Base-by-base conservation (phyloP, 2,113 vertebrate genomes). In the Glareola pratincola region DNA sequence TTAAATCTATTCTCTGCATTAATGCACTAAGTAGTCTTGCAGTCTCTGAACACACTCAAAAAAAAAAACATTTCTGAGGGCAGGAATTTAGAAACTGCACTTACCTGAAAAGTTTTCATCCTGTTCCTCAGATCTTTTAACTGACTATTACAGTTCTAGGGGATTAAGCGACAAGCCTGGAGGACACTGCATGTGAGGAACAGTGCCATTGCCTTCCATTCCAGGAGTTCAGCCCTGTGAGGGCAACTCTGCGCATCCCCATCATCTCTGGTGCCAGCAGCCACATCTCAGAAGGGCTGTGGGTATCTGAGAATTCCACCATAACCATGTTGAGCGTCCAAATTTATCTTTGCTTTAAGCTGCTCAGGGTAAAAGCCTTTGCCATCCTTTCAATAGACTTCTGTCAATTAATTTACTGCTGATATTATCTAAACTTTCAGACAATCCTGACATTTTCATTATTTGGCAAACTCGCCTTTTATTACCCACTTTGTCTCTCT, bases 401-500 rank as follows among this genome's bases (percentile, higher is more conserved):
- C 24, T 83, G 67, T 22, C 83, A 80, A 50, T 84, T 94, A 83
- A 87, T 62, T 73, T 50, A 66, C 45, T 95, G 67, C 72, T 66
- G 86, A 64, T 71, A 34, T 29, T 53, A 37, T 77, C 30, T 69
- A 41, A 92, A 53, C 63, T 85, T 94, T 88, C 79, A 88, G 81
- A 54, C 41, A 45, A 6, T 26, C 63, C 63, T 96, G 79, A 69
- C 32, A 81, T 80, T 88, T 85, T 86, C 85, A 56, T 95, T 92
- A 88, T 77, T 72, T 88, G 81, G 37, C 75, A 91, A 92, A 80
- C 37, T 51, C 6, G 2, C 30, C 37, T 68, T 92, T 92, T 47
- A 56, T 93, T 93, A 80, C 67, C 64, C 79, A 48, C 51, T 95
- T 85, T 85, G 39, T 26, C 82, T 90, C 78, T 92, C 85, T 81